A percentile compares a stretch with the other conserved stretches of the same genome.
Conservation (phyloP, 2,113 vertebrate genomes). For the Malurus cyaneus region DNA sequence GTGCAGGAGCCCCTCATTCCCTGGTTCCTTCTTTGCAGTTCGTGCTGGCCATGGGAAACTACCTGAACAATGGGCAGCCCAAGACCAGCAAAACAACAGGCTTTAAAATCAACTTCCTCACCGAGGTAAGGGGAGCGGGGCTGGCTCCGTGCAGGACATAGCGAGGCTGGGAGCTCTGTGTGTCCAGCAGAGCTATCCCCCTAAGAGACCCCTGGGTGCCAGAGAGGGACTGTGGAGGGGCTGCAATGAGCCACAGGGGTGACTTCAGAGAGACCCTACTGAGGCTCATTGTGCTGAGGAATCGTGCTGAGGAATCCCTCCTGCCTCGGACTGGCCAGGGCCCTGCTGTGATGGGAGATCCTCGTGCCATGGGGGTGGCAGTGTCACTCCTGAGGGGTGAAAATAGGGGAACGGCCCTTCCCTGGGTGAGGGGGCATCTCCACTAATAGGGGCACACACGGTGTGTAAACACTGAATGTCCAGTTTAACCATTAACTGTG, state of each 20-base stretch:
- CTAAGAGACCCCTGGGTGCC: neutral
- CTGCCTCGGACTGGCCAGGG: neutral
- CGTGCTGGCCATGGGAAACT: slow-evolving; percentile 98
- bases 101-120: slow-evolving; percentile 98
- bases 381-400: neutral
- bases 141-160: neutral
- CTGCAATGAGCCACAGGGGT: accelerated
- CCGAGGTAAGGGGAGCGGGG: slow-evolving; percentile 77
- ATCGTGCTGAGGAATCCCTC: neutral
- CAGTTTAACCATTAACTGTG: neutral
- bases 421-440: neutral
- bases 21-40: slow-evolving; percentile 77
- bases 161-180: accelerated
- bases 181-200: accelerated
- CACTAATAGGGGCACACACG: accelerated
- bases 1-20: neutral
- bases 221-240: accelerated
- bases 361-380: neutral
- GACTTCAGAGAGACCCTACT: neutral
- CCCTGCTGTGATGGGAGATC: neutral
- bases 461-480: neutral
- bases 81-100: slow-evolving; percentile 90
- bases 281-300: too few relatives aligned
- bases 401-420: neutral
- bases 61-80: slow-evolving; percentile 95